Evolutionary conservation across 2,888 invertebrate species (phyloP), one percentile per base, ranked within the genome.

Genomic region (Carabus problematicus): DNA sequence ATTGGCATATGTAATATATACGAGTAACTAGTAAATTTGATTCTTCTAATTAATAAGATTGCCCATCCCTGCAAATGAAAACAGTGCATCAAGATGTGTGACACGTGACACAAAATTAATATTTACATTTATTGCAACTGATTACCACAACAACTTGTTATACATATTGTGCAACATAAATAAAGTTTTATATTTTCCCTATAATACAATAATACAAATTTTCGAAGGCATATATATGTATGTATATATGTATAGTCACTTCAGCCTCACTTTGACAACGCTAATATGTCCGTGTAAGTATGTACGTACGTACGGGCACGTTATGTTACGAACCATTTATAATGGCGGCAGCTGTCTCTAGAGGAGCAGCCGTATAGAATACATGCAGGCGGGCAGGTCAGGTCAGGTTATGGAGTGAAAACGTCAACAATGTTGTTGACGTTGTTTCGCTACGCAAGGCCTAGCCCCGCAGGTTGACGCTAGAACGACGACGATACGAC

Each of bases 51-150:
- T 29, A 29, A 29, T 29, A 29, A 29, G 2, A 3, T 29, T 29
- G 29, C 29, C 29, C 29, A 6, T 6, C 2, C 29, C 29, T 29
- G 29, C 29, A 29, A 29, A 29, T 29, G 2, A 29, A 29, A 43
- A 60, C 19, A 60, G 45, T 42, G 60, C 60, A 60, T 19, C 60
- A 9, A 62, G 54, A 49, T 63, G 41, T 64, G 29, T 6, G 64
- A 75, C 71, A 66, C 19, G 19, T 66, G 29, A 29, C 29, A 29
- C 29, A 29, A 49, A 68, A 69, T 68, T 58, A 76, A 75, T 76
- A 73, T 74, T 73, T 75, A 77, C 76, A 76, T 77, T 77, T 77
- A 77, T 77, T 77, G 75, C 73, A 74, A 62, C 62, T 69, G 74
- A 73, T 74, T 73, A 71, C 73, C 73, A 75, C 75, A 75, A 76